Evolutionary conservation across 2,113 vertebrate species (phyloP).

Genomic region (Brienomyrus brachyistius): DNA sequence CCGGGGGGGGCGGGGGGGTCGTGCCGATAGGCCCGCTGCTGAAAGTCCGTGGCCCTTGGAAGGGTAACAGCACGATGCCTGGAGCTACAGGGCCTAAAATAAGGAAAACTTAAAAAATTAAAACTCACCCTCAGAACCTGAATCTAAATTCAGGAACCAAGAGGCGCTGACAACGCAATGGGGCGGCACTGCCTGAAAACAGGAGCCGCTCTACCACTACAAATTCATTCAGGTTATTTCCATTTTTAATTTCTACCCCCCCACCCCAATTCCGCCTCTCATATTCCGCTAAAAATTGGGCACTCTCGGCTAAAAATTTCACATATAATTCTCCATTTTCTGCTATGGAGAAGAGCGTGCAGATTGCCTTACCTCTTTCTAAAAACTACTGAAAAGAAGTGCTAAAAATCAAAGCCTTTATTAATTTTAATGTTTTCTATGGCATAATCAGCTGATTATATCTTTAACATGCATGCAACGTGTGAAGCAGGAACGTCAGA

Average conservation of each 20-base stretch:
- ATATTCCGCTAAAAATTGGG: not conserved
- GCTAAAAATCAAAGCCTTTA: not conserved
- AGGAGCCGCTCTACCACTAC: not conserved
- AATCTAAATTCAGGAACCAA: constrained; percentile 3
- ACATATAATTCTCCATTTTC: not conserved
- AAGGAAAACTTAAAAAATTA: not conserved
- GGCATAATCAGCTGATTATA: not conserved
- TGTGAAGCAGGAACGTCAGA: not conserved
- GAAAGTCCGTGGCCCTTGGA: not conserved
- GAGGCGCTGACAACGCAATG: not conserved
- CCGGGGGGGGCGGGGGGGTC: not conserved
- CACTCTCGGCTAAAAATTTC: not conserved
- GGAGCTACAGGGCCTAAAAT: not conserved
- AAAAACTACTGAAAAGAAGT: not conserved
- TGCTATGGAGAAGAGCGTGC: not conserved
- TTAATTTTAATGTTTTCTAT: not conserved
- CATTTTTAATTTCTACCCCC: constrained; percentile 11
- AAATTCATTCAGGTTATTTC: constrained; percentile 18
- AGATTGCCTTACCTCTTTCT: not conserved
- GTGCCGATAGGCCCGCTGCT: not conserved
- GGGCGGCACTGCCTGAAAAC: not conserved
- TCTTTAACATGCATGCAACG: not conserved
- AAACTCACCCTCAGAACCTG: not conserved
- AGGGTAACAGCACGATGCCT: not conserved
- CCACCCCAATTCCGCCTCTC: not conserved